These are phyloP conservation scores for Upupa epops DNA, from an alignment of 2,113 vertebrate genomes.

Conservation along the genomic window DNA sequence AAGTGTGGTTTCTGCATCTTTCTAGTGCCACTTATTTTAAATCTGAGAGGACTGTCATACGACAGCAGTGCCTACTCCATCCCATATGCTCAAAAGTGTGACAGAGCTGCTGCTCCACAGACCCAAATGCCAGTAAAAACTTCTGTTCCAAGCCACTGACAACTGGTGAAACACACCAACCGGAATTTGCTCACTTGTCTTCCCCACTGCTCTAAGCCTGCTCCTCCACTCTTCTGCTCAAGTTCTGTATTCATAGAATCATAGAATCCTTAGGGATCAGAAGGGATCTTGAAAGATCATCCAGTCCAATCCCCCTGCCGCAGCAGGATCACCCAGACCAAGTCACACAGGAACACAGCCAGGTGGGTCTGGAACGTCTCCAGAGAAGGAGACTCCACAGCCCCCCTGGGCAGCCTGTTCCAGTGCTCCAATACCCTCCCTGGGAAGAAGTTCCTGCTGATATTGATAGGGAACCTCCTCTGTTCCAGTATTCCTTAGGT, in stretches of 20 bases:
- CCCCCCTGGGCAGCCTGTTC: too few species aligned
- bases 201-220: background rate
- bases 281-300: too few species aligned
- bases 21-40: background rate
- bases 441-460: too few species aligned
- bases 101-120: background rate
- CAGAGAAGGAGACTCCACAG: too few species aligned
- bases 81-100: background rate
- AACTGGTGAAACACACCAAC: background rate
- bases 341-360: too few species aligned
- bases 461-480: too few species aligned
- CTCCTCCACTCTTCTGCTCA: background rate
- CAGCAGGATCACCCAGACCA: too few species aligned
- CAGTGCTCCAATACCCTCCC: too few species aligned
- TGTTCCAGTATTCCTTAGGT: background rate
- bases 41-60: background rate
- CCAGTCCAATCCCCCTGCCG: too few species aligned
- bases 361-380: too few species aligned
- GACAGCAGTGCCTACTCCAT: background rate
- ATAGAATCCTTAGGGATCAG: too few species aligned
- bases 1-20: background rate
- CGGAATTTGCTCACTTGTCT: accelerated
- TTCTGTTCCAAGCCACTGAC: background rate
- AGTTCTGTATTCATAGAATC: too few species aligned
- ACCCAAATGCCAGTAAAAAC: background rate